Percentiles rank a stretch among this genome's conserved stretches.
Evolutionary conservation across 2,797 vertebrate species (phyloP).

Genomic region (Orestias chungarensis): DNA sequence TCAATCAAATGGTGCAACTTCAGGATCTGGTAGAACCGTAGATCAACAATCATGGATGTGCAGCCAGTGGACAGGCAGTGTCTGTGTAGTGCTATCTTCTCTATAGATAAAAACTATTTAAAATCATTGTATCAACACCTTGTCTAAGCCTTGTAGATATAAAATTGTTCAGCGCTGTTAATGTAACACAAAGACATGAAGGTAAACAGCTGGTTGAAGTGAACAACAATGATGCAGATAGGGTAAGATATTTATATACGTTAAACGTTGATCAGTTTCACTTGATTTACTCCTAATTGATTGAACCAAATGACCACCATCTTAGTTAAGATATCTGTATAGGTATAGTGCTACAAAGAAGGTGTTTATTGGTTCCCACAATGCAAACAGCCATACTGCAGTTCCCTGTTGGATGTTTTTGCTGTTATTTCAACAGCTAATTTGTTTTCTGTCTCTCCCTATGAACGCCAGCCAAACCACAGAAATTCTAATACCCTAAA

Average conservation of each 20-base stretch:
- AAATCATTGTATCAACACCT: not conserved
- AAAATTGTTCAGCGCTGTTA: not conserved
- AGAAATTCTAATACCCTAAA: conserved; percentile 34
- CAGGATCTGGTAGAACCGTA: not conserved
- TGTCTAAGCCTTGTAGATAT: not conserved
- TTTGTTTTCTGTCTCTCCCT: conserved; percentile 20
- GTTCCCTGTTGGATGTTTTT: conserved; percentile 1
- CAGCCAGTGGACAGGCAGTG: not conserved
- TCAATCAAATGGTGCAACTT: not conserved
- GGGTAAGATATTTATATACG: not conserved
- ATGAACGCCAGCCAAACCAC: conserved; percentile 41
- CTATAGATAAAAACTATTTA: not conserved
- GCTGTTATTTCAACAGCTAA: conserved; percentile 4
- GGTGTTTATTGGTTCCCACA: not conserved
- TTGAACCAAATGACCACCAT: not conserved
- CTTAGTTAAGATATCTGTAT: not conserved
- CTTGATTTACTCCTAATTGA: not conserved
- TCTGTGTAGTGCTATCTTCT: not conserved
- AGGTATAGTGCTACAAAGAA: not conserved
- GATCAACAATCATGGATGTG: not conserved
- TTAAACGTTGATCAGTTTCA: not conserved
- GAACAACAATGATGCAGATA: not conserved
- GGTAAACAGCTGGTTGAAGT: not conserved
- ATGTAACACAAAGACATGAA: not conserved
- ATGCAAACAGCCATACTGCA: conserved; percentile 2